Percentiles rank a stretch among this genome's conserved stretches.
phyloP scores from a whole-genome alignment of 2,797 vertebrate species.

The Todus mexicanus region DNA sequence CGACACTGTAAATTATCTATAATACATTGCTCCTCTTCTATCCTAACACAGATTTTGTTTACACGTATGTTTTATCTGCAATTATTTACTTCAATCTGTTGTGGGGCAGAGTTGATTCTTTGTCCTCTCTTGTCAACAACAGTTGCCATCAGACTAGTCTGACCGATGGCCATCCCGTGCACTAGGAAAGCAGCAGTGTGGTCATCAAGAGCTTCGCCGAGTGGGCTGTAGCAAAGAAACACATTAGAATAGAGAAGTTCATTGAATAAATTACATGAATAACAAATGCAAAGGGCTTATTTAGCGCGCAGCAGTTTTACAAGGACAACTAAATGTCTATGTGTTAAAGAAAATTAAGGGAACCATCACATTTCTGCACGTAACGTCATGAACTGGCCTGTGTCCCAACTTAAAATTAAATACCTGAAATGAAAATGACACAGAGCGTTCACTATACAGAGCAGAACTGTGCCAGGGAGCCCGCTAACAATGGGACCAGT shows the following conservation, averaged over 20 bases:
- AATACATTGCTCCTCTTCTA: neutral
- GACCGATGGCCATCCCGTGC: conserved; percentile 84
- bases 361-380: neutral
- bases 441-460: neutral
- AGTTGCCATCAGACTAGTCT: conserved; percentile 86
- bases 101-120: conserved; percentile 83
- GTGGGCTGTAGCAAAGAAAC: conserved; percentile 69
- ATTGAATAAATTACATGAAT: neutral
- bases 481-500: neutral
- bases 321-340: neutral
- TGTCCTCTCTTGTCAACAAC: conserved; percentile 81
- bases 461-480: neutral
- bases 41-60: neutral
- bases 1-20: neutral
- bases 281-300: neutral
- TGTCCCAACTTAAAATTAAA: neutral
- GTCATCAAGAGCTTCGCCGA: conserved; percentile 81
- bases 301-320: neutral
- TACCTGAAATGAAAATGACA: neutral
- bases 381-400: neutral
- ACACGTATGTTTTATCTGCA: neutral
- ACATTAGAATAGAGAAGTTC: neutral
- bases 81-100: conserved; percentile 86
- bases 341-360: neutral
- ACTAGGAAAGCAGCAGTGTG: conserved; percentile 86